These are phyloP conservation scores for Tanytarsus gracilentus DNA, from an alignment of 2,888 invertebrate genomes.

Conservation along the genomic window DNA sequence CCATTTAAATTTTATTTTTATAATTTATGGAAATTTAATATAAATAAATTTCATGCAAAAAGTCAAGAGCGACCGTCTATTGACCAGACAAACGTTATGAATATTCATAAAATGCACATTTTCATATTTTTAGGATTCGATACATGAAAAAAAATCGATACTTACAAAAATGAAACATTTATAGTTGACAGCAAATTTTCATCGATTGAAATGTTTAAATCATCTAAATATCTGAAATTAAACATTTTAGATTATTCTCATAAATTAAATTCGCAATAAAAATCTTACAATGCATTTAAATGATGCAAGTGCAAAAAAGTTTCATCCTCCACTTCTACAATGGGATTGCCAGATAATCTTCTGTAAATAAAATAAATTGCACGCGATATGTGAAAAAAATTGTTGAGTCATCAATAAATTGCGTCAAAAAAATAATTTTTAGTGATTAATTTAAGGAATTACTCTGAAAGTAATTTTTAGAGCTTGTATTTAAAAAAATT, in stretches of 20 bases:
- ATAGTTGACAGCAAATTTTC: slow-evolving; percentile 35
- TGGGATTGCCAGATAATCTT: slow-evolving; percentile 45
- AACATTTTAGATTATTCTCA: slow-evolving; percentile 28
- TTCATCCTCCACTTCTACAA: slow-evolving; percentile 41
- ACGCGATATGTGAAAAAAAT: slow-evolving; percentile 12
- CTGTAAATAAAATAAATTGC: slow-evolving; percentile 36
- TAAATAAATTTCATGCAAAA: not conserved
- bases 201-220: slow-evolving; percentile 39
- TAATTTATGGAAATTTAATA: not conserved
- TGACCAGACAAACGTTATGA: not conserved
- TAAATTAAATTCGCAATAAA: slow-evolving; percentile 25
- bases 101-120: not conserved
- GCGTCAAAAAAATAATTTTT: too few relatives aligned
- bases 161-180: slow-evolving; percentile 38
- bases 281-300: slow-evolving; percentile 47
- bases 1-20: not conserved
- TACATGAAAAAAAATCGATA: slow-evolving; percentile 1
- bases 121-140: too few relatives aligned
- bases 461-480: too few relatives aligned
- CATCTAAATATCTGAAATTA: slow-evolving; percentile 40
- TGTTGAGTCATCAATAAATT: slow-evolving; percentile 14
- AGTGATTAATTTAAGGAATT: too few relatives aligned
- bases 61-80: too few relatives aligned
- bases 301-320: slow-evolving; percentile 42
- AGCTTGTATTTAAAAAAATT: too few relatives aligned